phyloP scores from a whole-genome alignment of 30 jellyfish, hydroid and myxozoan genomes.

The Aurelia sp. region DNA sequence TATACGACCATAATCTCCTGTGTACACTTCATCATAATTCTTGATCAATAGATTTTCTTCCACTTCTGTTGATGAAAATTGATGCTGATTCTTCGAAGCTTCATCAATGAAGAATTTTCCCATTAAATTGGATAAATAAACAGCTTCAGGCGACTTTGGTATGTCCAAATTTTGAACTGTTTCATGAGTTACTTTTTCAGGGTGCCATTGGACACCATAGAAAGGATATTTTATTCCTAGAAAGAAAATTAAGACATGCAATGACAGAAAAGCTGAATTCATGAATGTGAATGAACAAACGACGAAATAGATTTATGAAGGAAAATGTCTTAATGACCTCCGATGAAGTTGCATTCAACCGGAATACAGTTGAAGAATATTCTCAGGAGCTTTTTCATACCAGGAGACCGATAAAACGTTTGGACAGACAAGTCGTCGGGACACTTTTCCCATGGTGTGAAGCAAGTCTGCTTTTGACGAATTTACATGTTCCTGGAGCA shows the following conservation, averaged over 20 bases:
- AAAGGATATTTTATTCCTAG: constrained; percentile 77
- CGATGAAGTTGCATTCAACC: too few relatives aligned
- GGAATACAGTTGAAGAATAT: too few relatives aligned
- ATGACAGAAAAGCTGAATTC: not conserved
- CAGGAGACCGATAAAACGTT: too few relatives aligned
- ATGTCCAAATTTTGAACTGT: constrained; percentile 51
- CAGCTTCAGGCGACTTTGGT: constrained; percentile 66
- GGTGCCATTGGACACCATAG: constrained; percentile 96
- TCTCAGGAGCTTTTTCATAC: too few relatives aligned
- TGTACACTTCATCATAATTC: constrained; percentile 30
- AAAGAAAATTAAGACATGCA: not conserved
- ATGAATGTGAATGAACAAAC: not conserved
- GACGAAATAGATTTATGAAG: not conserved
- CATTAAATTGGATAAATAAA: constrained; percentile 27
- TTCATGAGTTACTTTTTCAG: constrained; percentile 80
- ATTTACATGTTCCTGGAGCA: too few relatives aligned
- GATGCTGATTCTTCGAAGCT: constrained; percentile 63
- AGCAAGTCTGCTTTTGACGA: too few relatives aligned
- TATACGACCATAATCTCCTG: constrained; percentile 57
- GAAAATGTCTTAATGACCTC: too few relatives aligned
- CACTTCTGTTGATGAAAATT: constrained; percentile 14
- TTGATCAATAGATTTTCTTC: constrained; percentile 31
- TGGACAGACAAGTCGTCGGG: too few relatives aligned
- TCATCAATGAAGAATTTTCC: constrained; percentile 60
- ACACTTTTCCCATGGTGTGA: too few relatives aligned